These are phyloP conservation scores for Melieria picta DNA, from an alignment of 2,888 invertebrate species.

Conservation along the genomic window DNA sequence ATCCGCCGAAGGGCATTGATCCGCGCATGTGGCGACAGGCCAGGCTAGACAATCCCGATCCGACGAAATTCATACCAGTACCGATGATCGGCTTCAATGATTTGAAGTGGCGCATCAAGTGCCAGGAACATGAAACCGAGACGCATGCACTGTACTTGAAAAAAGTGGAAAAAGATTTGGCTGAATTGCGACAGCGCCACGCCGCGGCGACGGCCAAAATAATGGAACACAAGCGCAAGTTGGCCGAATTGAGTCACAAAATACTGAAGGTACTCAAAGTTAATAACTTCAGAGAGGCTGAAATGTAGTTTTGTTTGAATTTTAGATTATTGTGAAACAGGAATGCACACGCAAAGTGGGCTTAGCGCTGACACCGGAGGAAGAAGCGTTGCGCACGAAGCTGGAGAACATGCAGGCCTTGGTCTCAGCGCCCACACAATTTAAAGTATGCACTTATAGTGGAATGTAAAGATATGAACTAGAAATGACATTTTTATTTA, in stretches of 20 bases:
- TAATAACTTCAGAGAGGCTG: background rate
- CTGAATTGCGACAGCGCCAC: slow-evolving; percentile 82
- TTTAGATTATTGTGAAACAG: slow-evolving; percentile 84
- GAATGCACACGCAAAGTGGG: slow-evolving; percentile 90
- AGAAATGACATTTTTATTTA: slow-evolving; percentile 1
- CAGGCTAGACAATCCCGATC: slow-evolving; percentile 93
- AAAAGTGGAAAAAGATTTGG: slow-evolving; percentile 81
- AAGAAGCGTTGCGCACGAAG: slow-evolving; percentile 87
- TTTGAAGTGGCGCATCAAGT: slow-evolving; percentile 81
- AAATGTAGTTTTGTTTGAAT: slow-evolving; percentile 20
- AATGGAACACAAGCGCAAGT: slow-evolving; percentile 82
- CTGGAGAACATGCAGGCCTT: slow-evolving; percentile 88
- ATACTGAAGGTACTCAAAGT: slow-evolving; percentile 75
- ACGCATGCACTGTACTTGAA: slow-evolving; percentile 84
- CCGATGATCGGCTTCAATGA: slow-evolving; percentile 92
- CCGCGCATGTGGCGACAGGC: slow-evolving; percentile 95
- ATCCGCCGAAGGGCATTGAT: slow-evolving; percentile 93
- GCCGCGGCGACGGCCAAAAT: slow-evolving; percentile 83
- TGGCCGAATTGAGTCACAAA: slow-evolving; percentile 84
- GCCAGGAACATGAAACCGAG: slow-evolving; percentile 85
- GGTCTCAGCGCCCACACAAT: slow-evolving; percentile 90
- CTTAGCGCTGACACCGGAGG: slow-evolving; percentile 86
- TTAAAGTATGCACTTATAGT: slow-evolving; percentile 72
- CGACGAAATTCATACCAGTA: slow-evolving; percentile 88
- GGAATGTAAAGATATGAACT: background rate